phyloP scores from a whole-genome alignment of 2,113 vertebrate genomes.

The Python bivittatus region DNA sequence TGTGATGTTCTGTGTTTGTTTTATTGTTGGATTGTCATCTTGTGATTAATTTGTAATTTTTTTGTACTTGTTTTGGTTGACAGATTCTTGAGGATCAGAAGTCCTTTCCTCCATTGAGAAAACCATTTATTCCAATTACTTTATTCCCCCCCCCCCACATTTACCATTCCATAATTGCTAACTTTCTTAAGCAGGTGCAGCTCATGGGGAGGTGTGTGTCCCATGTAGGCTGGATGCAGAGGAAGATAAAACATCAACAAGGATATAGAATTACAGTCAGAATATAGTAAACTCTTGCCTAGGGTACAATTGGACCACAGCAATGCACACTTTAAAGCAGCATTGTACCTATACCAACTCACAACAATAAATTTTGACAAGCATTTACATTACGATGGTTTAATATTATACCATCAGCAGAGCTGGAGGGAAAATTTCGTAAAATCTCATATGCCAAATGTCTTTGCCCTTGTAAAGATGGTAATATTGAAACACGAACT shows the following conservation, averaged over 20 bases:
- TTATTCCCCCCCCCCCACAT: neutral
- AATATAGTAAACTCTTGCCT: too few species aligned
- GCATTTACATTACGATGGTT: neutral
- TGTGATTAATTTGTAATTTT: neutral
- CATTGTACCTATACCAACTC: neutral
- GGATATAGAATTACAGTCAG: neutral
- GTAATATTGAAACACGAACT: too few species aligned
- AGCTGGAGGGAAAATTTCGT: neutral
- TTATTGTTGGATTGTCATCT: neutral
- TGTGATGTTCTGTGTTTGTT: neutral
- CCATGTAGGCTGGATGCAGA: neutral
- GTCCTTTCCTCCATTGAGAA: neutral
- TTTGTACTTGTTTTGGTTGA: neutral
- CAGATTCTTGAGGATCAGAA: neutral
- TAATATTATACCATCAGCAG: neutral
- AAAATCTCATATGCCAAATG: neutral
- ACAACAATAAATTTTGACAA: neutral
- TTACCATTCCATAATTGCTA: neutral
- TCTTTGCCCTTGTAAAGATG: neutral
- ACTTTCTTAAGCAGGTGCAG: neutral
- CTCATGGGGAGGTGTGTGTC: neutral
- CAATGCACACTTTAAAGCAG: too few species aligned
- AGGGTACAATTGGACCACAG: too few species aligned
- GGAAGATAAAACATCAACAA: neutral
- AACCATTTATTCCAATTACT: neutral